Base-by-base conservation (phyloP, 2,888 invertebrate genomes). In the Dryocosmus kuriphilus region DNA sequence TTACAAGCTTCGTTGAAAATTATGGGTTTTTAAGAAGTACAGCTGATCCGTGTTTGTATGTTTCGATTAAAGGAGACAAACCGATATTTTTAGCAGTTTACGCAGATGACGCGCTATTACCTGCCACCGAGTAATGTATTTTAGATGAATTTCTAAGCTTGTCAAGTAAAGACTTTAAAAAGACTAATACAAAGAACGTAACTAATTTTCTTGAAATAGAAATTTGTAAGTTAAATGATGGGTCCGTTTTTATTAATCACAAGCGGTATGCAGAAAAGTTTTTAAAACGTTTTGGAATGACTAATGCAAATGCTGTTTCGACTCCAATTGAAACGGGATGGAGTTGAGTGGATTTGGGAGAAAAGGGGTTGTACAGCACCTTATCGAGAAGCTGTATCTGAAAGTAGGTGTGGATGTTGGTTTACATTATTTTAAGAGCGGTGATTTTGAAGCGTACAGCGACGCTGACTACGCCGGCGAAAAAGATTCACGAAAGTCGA, bases 41-140 rank as follows among this genome's bases (percentile, higher is more conserved):
- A 11, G 81, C 75, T 55, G 86, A 87, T 60, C 79, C 83, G 9
- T 86, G 86, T 74, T 74, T 87, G n/a, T 85, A 78, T 57, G 62
- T 55, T 14, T 77, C 7, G 16, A 62, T 62, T 19, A 30, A n/a
- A 62, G 30, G 30, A 7, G 22, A 19, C 9, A 1, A 27, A 9
- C 27, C 27, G 4, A 30, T 62, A 6, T 62, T 9, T 0, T 30
- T 81, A 22, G 67, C 63, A 1, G 63, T 79, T 14, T 79, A 77
- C 35, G 74, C 79, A 4, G 81, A 79, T 63, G 76, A 81, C 38
- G 78, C 67, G 9, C 27, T 81, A 9, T 67, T 79, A 24, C 67
- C 71, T 2, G 46, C 75, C 0, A 46, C 60, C 4, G 38, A 32
- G 3, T 8, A 74, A 73, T 22, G 0, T 3, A 80, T 79, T 86